A percentile compares a stretch with the other conserved stretches of the same genome.
Evolutionary conservation across 2,113 vertebrate genomes (phyloP).

Genomic region (Myotis yumanensis): DNA sequence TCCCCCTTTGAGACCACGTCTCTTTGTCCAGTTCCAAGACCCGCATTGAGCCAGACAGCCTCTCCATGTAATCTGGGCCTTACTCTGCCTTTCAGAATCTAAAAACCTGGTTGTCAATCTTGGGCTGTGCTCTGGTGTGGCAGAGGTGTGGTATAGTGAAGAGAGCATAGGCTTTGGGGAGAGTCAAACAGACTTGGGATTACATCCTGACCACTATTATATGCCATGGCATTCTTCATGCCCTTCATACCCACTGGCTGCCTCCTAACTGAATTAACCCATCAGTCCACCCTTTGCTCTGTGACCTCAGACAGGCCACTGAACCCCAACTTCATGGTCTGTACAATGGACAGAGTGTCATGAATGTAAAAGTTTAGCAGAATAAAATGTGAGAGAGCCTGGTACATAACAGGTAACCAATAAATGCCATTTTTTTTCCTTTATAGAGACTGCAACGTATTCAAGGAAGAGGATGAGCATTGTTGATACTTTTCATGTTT

Average conservation of each 20-base stretch:
- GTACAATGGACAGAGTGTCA: neutral
- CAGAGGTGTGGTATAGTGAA: neutral
- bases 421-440: constrained; percentile 26
- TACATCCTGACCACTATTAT: neutral
- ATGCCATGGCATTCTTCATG: neutral
- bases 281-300: neutral
- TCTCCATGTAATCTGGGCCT: neutral
- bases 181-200: neutral
- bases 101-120: neutral
- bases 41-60: neutral
- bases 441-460: neutral
- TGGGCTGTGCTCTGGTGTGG: neutral
- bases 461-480: neutral
- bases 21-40: neutral
- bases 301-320: neutral
- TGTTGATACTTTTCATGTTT: neutral
- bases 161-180: neutral
- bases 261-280: neutral
- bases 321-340: neutral
- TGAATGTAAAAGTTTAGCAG: neutral
- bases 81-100: neutral
- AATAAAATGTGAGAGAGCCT: neutral
- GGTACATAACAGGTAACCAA: neutral
- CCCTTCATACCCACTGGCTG: neutral
- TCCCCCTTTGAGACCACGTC: neutral